These are phyloP conservation scores for Steatocranus sp. DNA, from an alignment of 2,797 vertebrate species.

Conservation along the genomic window DNA sequence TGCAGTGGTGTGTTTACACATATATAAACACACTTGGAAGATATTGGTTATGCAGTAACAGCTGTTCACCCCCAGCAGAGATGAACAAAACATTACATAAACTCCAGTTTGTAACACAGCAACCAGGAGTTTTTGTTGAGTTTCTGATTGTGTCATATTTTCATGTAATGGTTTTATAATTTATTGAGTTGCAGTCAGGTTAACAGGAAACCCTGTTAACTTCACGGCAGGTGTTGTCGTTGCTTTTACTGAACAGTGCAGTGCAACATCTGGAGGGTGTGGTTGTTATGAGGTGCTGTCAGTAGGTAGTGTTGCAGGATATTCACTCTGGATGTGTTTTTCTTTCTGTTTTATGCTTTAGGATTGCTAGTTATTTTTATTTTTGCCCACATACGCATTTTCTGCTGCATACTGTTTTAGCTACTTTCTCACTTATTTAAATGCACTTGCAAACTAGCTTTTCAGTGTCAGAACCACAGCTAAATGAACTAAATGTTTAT, in stretches of 20 bases:
- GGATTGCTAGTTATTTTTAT: neutral
- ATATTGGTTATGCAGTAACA: conserved; percentile 30
- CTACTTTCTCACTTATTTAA: neutral
- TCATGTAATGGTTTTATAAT: neutral
- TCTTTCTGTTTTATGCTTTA: neutral
- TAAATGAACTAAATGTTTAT: neutral
- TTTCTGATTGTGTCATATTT: neutral
- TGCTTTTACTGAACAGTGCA: neutral
- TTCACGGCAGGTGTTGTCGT: rapidly evolving
- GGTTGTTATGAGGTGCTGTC: neutral
- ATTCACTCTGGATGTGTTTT: neutral
- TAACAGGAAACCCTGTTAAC: neutral
- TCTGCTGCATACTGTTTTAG: neutral
- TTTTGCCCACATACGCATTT: neutral
- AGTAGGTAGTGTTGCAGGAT: neutral
- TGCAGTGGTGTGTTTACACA: conserved; percentile 49
- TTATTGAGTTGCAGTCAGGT: neutral
- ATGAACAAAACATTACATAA: conserved; percentile 10
- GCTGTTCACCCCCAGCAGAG: conserved; percentile 56
- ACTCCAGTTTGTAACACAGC: neutral
- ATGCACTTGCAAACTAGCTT: neutral
- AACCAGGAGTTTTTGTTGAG: neutral
- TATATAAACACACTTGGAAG: conserved; percentile 57
- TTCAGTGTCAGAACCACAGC: neutral
- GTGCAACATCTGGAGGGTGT: neutral